Evolutionary conservation across 2,797 vertebrate genomes (phyloP).

Genomic region (Aselliscus stoliczkanus): DNA sequence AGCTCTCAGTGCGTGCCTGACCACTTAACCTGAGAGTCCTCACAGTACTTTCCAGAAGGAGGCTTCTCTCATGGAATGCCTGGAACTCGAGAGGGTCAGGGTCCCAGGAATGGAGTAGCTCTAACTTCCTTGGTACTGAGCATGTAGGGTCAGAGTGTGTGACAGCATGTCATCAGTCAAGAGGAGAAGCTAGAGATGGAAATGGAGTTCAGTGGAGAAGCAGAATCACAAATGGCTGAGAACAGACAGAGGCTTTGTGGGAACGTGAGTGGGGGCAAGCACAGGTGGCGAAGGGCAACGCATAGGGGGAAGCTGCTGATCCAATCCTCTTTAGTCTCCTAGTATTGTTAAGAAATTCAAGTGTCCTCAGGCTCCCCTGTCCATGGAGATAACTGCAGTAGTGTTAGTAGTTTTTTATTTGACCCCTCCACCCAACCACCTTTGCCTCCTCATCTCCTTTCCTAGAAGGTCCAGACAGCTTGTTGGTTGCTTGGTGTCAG

Average conservation of each 20-base stretch:
- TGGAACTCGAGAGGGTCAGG: background rate
- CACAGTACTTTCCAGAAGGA: background rate
- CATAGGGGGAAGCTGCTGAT: no score
- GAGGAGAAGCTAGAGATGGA: background rate
- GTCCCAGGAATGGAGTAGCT: background rate
- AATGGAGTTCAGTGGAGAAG: background rate
- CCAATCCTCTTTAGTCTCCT: accelerated
- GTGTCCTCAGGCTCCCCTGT: background rate
- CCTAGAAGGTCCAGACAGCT: background rate
- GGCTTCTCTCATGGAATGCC: background rate
- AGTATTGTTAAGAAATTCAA: background rate
- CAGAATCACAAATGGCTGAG: background rate
- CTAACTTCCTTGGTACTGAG: no score
- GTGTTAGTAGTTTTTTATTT: background rate
- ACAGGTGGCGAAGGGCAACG: background rate
- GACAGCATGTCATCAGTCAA: background rate
- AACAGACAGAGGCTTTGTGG: background rate
- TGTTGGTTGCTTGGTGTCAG: accelerated
- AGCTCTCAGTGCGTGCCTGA: background rate
- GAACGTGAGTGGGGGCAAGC: background rate
- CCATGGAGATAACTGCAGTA: background rate
- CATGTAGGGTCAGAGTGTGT: accelerated
- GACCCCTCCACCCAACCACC: background rate
- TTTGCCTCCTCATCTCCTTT: background rate
- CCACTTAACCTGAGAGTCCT: background rate